Conservation (phyloP, 2,113 vertebrate genomes). For the Silurus glanis region DNA sequence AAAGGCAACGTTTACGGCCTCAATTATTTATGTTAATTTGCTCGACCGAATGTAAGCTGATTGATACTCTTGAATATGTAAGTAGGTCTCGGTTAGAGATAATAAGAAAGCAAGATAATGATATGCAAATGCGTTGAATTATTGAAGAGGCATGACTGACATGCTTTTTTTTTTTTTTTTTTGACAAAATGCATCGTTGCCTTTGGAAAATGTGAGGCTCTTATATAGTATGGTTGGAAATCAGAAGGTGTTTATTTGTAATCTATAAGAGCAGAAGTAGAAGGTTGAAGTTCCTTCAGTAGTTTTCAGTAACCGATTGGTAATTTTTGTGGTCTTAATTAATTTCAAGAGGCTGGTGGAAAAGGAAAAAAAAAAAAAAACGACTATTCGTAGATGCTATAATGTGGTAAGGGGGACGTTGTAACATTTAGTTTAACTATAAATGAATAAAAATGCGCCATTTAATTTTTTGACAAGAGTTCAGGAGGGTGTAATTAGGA, state of each 20-base stretch:
- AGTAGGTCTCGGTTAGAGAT: constrained; percentile 66
- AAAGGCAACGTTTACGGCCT: constrained; percentile 47
- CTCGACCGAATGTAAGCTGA: constrained; percentile 66
- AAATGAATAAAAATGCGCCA: background rate
- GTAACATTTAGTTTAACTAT: background rate
- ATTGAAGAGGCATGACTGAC: constrained; percentile 71
- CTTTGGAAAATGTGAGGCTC: constrained; percentile 62
- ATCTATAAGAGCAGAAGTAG: too few relatives aligned
- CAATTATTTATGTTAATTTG: constrained; percentile 76
- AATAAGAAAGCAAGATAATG: constrained; percentile 76
- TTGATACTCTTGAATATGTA: constrained; percentile 74
- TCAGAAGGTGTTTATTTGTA: background rate
- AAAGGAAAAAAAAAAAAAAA: background rate
- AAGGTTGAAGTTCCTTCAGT: too few relatives aligned
- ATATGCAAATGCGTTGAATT: constrained; percentile 76
- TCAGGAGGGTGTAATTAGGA: background rate
- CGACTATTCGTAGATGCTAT: background rate
- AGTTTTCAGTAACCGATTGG: constrained; percentile 60
- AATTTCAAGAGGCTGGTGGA: background rate
- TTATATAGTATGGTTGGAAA: background rate
- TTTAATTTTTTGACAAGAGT: background rate
- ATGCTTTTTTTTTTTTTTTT: constrained; percentile 66
- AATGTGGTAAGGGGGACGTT: background rate
- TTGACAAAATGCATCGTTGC: constrained; percentile 58
- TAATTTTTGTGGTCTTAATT: background rate